A percentile compares a stretch with the other conserved stretches of the same genome.
Conservation (phyloP, 2,113 vertebrate genomes). For the Axis porcinus region DNA sequence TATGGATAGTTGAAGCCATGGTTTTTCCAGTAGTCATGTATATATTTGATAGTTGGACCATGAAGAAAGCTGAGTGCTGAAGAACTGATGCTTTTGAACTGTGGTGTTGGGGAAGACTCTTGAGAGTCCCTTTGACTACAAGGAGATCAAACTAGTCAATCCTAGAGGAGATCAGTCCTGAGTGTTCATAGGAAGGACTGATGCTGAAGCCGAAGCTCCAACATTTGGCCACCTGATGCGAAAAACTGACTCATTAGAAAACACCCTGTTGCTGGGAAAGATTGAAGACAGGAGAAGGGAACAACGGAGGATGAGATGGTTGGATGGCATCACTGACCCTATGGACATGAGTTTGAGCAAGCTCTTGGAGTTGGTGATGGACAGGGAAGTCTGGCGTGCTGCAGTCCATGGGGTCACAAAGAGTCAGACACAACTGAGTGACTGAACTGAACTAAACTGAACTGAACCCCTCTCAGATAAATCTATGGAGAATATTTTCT, state of each 20-base stretch:
- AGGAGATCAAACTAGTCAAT: background rate
- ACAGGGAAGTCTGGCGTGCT: background rate
- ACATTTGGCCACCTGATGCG: background rate
- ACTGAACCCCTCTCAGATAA: background rate
- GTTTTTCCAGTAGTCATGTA: background rate
- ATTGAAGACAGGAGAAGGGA: background rate
- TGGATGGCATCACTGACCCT: background rate
- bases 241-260: background rate
- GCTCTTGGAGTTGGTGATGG: background rate
- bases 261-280: background rate
- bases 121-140: background rate
- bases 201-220: background rate
- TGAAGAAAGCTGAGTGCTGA: background rate
- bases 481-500: background rate
- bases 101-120: background rate
- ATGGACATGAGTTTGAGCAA: background rate
- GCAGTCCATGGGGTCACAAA: background rate
- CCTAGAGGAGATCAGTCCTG: background rate
- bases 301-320: background rate
- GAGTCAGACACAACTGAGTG: background rate
- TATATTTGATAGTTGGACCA: background rate
- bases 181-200: background rate
- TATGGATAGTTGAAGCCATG: background rate
- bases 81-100: background rate
- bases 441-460: background rate